Conservation (phyloP, 2,113 vertebrate genomes). For the Saguinus midas region DNA sequence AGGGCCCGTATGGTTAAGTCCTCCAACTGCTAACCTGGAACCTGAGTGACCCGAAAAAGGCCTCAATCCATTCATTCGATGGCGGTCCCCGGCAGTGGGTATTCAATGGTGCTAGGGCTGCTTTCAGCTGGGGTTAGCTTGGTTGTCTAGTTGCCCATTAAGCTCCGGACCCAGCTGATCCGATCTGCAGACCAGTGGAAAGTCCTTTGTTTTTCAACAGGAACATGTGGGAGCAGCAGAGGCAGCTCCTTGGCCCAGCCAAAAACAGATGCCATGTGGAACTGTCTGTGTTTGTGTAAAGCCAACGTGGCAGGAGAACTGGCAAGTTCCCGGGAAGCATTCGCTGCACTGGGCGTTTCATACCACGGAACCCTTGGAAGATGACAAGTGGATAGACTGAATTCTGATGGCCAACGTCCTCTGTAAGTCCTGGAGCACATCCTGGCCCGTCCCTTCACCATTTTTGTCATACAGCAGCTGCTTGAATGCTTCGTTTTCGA, state of each 20-base stretch:
- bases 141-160: neutral
- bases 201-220: conserved; percentile 49
- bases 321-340: conserved; percentile 50
- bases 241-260: conserved; percentile 73
- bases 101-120: neutral
- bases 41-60: conserved; percentile 28
- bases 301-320: conserved; percentile 70
- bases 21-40: conserved; percentile 64
- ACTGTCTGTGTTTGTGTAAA: conserved; percentile 64
- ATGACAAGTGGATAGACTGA: conserved; percentile 98
- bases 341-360: conserved; percentile 80
- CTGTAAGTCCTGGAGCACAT: conserved; percentile 95
- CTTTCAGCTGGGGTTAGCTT: conserved; percentile 59
- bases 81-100: neutral
- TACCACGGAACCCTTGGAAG: conserved; percentile 97
- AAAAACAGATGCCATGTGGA: conserved; percentile 44
- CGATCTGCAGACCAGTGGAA: conserved; percentile 42
- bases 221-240: conserved; percentile 63
- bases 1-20: neutral
- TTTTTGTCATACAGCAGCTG: conserved; percentile 95
- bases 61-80: conserved; percentile 15
- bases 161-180: conserved; percentile 35
- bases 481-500: conserved; percentile 97
- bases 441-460: conserved; percentile 88
- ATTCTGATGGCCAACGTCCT: conserved; percentile 94